phyloP scores from a whole-genome alignment of 2,888 invertebrate genomes.

The Papilio gigon region DNA sequence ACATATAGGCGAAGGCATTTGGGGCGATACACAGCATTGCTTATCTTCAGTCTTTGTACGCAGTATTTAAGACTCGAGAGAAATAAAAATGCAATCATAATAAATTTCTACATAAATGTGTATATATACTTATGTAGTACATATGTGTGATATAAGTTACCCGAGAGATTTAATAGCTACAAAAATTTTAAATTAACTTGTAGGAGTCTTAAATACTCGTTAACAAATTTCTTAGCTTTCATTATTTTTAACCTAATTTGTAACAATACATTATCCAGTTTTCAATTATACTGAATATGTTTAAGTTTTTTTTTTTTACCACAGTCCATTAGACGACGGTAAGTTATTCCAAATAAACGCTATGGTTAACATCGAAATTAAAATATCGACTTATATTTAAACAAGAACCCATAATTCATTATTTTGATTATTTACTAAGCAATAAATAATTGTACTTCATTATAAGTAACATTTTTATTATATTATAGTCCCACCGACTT shows the following conservation, averaged over 20 bases:
- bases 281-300: too few relatives aligned
- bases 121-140: too few relatives aligned
- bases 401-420: not conserved
- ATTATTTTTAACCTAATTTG: not conserved
- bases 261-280: too few relatives aligned
- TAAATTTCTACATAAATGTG: too few relatives aligned
- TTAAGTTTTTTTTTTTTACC: too few relatives aligned
- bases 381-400: not conserved
- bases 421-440: not conserved
- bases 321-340: not conserved
- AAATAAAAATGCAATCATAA: too few relatives aligned
- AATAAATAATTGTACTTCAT: constrained; percentile 12
- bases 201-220: constrained; percentile 12
- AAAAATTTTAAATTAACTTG: not conserved
- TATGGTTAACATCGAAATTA: not conserved
- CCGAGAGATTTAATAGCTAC: not conserved
- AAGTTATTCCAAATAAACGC: not conserved
- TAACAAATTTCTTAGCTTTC: not conserved
- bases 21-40: constrained; percentile 31
- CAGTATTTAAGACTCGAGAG: constrained; percentile 28
- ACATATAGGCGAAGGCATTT: constrained; percentile 12
- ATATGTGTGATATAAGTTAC: too few relatives aligned
- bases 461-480: not conserved
- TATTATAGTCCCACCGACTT: too few relatives aligned
- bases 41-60: constrained; percentile 34